Evolutionary conservation across 2,113 vertebrate species (phyloP).

Genomic region (Thermophis baileyi): DNA sequence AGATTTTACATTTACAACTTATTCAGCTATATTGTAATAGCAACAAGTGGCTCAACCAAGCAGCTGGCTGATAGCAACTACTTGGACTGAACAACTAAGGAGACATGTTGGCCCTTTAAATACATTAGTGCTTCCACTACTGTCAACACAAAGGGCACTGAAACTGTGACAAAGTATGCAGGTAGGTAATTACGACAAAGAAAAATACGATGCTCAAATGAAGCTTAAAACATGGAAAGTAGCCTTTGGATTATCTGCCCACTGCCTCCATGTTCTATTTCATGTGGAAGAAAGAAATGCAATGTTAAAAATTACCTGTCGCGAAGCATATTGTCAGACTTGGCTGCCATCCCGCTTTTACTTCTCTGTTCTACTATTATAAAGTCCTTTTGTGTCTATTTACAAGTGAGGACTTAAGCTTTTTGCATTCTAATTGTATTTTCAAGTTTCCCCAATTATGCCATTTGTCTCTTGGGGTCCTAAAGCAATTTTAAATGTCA

Average conservation of each 20-base stretch:
- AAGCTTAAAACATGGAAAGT: conserved; percentile 14
- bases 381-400: conserved; percentile 7
- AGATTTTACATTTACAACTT: neutral
- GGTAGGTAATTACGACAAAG: conserved; percentile 17
- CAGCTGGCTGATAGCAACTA: neutral
- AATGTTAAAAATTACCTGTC: conserved; percentile 9
- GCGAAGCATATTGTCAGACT: neutral
- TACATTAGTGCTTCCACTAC: neutral
- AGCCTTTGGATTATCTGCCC: conserved; percentile 21
- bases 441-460: conserved; percentile 16
- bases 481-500: conserved; percentile 35
- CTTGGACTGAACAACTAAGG: neutral
- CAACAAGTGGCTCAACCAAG: neutral
- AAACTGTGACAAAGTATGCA: conserved; percentile 1
- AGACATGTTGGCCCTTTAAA: conserved; percentile 1
- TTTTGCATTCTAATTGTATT: conserved; percentile 31
- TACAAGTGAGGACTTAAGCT: conserved; percentile 1
- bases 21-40: neutral
- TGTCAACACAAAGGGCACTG: neutral
- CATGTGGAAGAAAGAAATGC: conserved; percentile 1
- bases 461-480: conserved; percentile 33
- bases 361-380: neutral
- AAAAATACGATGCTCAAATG: conserved; percentile 21
- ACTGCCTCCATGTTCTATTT: conserved; percentile 10
- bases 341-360: neutral